Evolutionary conservation across 2,113 vertebrate genomes (phyloP).

Genomic region (Saccopteryx bilineata): DNA sequence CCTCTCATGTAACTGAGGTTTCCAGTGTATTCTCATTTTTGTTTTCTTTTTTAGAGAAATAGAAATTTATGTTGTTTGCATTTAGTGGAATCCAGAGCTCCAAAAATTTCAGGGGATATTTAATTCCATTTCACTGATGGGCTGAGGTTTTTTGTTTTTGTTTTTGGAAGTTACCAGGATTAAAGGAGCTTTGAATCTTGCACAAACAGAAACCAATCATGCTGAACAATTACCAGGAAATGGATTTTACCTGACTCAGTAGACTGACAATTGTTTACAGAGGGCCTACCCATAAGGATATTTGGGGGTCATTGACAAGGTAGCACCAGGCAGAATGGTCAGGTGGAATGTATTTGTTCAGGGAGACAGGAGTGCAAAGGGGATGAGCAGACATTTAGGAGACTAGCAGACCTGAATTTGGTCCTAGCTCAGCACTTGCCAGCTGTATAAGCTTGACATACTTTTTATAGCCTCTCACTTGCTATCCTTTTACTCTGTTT

Average conservation of each 20-base stretch:
- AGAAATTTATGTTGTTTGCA: neutral
- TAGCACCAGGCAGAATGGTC: neutral
- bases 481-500: neutral
- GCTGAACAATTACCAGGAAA: neutral
- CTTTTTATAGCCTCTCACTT: neutral
- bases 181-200: slow-evolving; percentile 47
- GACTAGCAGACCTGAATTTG: neutral
- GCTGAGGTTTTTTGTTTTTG: slow-evolving; percentile 42
- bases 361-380: neutral
- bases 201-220: neutral
- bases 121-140: slow-evolving; percentile 9
- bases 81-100: neutral
- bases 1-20: neutral
- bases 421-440: neutral
- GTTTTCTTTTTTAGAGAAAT: neutral
- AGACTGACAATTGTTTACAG: neutral
- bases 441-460: neutral
- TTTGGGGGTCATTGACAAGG: neutral
- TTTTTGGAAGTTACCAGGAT: neutral
- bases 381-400: neutral
- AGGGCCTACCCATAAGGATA: neutral
- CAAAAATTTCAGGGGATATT: neutral
- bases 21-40: neutral
- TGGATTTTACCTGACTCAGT: slow-evolving; percentile 36
- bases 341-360: neutral